Base-by-base conservation (phyloP, 2,797 vertebrate species). In the Aratinga solstitialis region DNA sequence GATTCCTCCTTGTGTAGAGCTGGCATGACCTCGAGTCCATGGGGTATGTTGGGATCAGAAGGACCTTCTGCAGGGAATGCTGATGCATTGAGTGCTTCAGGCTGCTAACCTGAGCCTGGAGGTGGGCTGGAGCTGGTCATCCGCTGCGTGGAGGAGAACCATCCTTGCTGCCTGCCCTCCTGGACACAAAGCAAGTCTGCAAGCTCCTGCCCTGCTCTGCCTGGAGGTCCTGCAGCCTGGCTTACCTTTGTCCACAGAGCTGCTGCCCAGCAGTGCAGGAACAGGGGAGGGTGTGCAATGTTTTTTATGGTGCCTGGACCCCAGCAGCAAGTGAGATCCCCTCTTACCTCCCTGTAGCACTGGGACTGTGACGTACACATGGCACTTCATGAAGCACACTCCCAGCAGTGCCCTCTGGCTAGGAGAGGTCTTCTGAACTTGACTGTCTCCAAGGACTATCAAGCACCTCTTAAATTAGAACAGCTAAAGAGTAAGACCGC, bases 311-410 rank as follows among this genome's bases (percentile, higher is more conserved):
- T 13, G 3, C 51, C 23, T 2, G 24, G 51, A 18, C 26, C 45
- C 6, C 29, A 12, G 23, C 34, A 48, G 38, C 27, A 58, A 18
- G 4, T 29, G 80, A 42, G 59, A 42, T 43, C 48, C 48, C 9
- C 42, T 12, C 54, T 38, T 65, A 38, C 18, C n/a, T 90, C 58
- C 30, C 50, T 14, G 62, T 26, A 27, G 12, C 27, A 1, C 47
- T 32, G 48, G 50, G 40, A 20, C 53, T 34, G 47, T 65, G 40
- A 5, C 0, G 5, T 18, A 36, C 45, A 24, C 1, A 0, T 7
- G 43, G 53, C 26, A 43, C 1, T 0, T 68, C 1, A 4, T 47
- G 32, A 29, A 36, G 14, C 42, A n/a, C 4, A 0, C 56, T 63
- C 71, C 32, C 36, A 42, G 3, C n/a, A 59, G n/a, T 59, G 34